Conservation (phyloP, 2,797 vertebrate genomes). For the Meda fulgida region DNA sequence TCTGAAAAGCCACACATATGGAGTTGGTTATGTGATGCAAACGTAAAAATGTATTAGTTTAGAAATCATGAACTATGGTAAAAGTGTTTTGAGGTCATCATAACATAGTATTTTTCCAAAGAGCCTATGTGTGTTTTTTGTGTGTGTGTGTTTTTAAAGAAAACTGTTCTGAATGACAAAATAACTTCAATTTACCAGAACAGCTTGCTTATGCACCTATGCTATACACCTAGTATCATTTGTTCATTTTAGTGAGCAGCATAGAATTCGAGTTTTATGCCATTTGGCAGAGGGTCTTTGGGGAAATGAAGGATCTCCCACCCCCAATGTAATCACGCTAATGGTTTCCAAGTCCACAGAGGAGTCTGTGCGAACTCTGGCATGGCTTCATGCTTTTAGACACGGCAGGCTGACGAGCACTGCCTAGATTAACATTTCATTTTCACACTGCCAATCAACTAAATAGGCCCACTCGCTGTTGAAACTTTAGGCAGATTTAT, state of each 20-base stretch:
- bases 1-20: not conserved
- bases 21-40: not conserved
- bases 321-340: conserved; percentile 40
- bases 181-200: conserved; percentile 2
- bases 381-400: conserved; percentile 49
- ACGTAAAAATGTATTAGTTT: not conserved
- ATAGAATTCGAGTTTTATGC: conserved; percentile 34
- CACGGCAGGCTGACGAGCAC: conserved; percentile 28
- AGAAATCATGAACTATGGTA: not conserved
- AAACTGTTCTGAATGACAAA: conserved; percentile 1
- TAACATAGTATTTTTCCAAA: not conserved
- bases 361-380: conserved; percentile 47
- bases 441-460: conserved; percentile 59
- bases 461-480: conserved; percentile 54
- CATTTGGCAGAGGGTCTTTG: conserved; percentile 38
- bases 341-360: conserved; percentile 47
- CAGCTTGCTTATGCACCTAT: not conserved
- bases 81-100: too few relatives aligned
- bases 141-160: not conserved
- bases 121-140: not conserved
- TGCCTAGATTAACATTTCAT: conserved; percentile 63
- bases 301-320: conserved; percentile 41
- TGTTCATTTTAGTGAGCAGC: conserved; percentile 20
- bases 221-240: conserved; percentile 14
- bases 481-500: conserved; percentile 53